phyloP scores from a whole-genome alignment of 2,888 invertebrate species.

The Stenichneumon culpator region DNA sequence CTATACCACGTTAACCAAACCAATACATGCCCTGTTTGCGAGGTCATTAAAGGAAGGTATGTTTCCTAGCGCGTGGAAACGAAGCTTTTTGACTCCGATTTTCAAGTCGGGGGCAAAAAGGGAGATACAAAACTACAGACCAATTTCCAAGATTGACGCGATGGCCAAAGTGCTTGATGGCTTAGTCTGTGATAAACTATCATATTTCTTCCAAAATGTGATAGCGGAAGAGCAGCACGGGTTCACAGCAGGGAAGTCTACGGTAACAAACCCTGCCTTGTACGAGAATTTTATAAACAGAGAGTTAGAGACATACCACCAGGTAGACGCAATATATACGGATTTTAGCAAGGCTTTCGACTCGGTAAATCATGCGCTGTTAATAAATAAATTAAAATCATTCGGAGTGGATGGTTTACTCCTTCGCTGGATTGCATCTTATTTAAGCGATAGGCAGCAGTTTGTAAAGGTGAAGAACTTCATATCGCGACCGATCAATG shows the following conservation, averaged over 20 bases:
- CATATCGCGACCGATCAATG: not conserved
- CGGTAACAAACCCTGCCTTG: not conserved
- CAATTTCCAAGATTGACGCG: not conserved
- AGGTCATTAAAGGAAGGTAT: not conserved
- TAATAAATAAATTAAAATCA: not conserved
- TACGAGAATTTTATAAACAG: not conserved
- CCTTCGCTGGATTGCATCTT: not conserved
- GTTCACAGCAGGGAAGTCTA: too few species aligned
- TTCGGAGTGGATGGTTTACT: not conserved
- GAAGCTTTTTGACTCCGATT: not conserved
- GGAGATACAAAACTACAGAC: not conserved
- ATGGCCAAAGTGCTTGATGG: not conserved
- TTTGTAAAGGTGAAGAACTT: not conserved
- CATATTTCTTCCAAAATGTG: not conserved
- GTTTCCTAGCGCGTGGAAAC: not conserved
- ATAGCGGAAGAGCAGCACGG: too few species aligned
- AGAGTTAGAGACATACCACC: not conserved
- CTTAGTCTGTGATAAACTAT: not conserved
- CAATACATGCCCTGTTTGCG: not conserved
- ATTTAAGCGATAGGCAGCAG: not conserved
- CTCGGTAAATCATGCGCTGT: not conserved
- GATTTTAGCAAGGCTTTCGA: constrained; percentile 32
- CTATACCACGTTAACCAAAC: not conserved
- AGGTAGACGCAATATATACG: constrained; percentile 6
- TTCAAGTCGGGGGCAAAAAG: not conserved